Conservation (phyloP, 2,888 invertebrate genomes). For the Hirudinaria manillensis region DNA sequence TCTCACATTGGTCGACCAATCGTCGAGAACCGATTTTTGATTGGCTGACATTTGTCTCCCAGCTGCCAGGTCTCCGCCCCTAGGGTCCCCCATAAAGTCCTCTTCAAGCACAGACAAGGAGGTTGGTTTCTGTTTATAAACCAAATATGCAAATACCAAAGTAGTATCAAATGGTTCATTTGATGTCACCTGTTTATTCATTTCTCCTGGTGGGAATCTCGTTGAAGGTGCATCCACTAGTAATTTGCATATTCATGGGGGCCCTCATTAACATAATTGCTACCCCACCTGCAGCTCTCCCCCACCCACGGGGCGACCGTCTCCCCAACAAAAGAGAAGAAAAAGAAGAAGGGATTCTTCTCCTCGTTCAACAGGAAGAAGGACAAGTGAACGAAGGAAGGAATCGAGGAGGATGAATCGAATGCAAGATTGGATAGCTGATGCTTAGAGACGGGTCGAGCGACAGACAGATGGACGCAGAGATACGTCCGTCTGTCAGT, state of each 20-base stretch:
- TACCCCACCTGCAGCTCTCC: slow-evolving; percentile 10
- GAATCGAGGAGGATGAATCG: background rate
- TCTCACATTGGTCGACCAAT: background rate
- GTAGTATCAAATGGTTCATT: too few species aligned
- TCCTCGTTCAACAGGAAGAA: slow-evolving; percentile 29
- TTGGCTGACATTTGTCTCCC: background rate
- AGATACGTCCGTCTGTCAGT: too few species aligned
- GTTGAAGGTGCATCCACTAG: background rate
- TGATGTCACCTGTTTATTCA: background rate
- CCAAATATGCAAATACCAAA: too few species aligned
- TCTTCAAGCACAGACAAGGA: slow-evolving; percentile 29
- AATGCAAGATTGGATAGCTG: background rate
- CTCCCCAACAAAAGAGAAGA: slow-evolving; percentile 30
- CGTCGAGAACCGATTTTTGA: background rate
- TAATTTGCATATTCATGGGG: background rate
- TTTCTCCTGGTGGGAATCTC: background rate
- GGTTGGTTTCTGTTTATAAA: background rate
- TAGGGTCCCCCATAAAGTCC: slow-evolving; percentile 25
- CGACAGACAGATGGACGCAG: background rate
- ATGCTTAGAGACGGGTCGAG: background rate
- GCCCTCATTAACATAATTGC: background rate
- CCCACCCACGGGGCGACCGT: slow-evolving; percentile 5
- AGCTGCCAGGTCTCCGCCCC: background rate
- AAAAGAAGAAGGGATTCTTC: slow-evolving; percentile 33
- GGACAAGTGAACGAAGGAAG: slow-evolving; percentile 13